Conservation (phyloP, 2,888 invertebrate genomes). For the Pollenia angustigena region DNA sequence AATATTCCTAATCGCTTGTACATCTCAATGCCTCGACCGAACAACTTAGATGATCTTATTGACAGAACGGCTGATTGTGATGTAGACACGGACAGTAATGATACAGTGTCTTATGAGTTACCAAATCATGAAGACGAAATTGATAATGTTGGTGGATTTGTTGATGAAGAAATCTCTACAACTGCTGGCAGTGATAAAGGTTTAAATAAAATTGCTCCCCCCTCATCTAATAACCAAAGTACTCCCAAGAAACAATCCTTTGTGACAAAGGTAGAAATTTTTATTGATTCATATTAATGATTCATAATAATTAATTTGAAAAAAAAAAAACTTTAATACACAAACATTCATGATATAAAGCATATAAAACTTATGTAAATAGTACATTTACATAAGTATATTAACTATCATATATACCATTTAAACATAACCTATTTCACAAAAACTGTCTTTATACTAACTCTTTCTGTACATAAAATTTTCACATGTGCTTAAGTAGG, state of each 20-base stretch:
- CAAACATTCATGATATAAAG: background rate
- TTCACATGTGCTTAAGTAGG: background rate
- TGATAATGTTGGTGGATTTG: slow-evolving; percentile 73
- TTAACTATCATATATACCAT: background rate
- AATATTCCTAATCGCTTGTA: slow-evolving; percentile 56
- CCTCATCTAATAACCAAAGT: slow-evolving; percentile 79
- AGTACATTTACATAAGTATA: background rate
- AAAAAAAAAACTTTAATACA: background rate
- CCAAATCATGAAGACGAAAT: slow-evolving; percentile 76
- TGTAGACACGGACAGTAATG: slow-evolving; percentile 1
- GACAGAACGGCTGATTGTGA: background rate
- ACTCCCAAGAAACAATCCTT: slow-evolving; percentile 81
- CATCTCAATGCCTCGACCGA: slow-evolving; percentile 55
- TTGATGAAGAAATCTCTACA: slow-evolving; percentile 71
- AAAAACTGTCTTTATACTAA: background rate
- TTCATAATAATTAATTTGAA: background rate
- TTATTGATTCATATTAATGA: slow-evolving; percentile 81
- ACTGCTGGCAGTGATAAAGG: slow-evolving; percentile 67
- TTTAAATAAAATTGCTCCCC: slow-evolving; percentile 74
- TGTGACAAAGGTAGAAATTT: slow-evolving; percentile 83
- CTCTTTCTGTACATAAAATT: slow-evolving; percentile 7
- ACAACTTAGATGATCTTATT: slow-evolving; percentile 22
- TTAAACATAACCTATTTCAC: background rate
- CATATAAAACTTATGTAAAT: background rate
- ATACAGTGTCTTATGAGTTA: slow-evolving; percentile 80